Evolutionary conservation across 2,113 vertebrate genomes (phyloP).

Genomic region (Psittacula cyanocephala): DNA sequence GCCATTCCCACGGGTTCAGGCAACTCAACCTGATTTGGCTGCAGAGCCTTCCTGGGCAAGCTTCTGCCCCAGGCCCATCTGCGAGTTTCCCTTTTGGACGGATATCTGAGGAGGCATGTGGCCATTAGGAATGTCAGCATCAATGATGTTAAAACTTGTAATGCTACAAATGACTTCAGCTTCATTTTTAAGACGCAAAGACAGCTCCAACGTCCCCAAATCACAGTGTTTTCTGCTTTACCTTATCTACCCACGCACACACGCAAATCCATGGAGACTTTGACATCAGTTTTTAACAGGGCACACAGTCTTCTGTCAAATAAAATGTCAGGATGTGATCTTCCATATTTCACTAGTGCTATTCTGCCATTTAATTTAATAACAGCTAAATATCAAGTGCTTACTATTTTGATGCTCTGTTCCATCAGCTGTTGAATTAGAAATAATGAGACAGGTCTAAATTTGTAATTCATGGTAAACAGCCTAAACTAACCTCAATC

Average conservation of each 20-base stretch:
- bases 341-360: constrained; percentile 27
- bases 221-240: background rate
- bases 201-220: background rate
- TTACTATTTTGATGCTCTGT: constrained; percentile 26
- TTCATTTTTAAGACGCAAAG: background rate
- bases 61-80: background rate
- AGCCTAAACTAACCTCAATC: background rate
- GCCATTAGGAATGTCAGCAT: background rate
- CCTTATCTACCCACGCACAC: background rate
- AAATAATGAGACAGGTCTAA: constrained; percentile 19
- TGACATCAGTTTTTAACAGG: background rate
- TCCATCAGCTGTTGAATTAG: constrained; percentile 14
- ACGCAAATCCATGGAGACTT: background rate
- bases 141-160: background rate
- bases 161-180: background rate
- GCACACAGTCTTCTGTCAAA: background rate
- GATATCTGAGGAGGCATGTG: background rate
- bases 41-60: background rate
- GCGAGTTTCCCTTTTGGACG: background rate
- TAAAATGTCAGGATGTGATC: constrained; percentile 43
- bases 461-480: constrained; percentile 7
- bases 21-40: background rate
- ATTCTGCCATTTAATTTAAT: constrained; percentile 31
- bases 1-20: background rate
- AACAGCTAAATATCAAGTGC: constrained; percentile 49